Percentiles rank a stretch among this genome's conserved stretches.
phyloP scores from a whole-genome alignment of 2,113 vertebrate genomes.

The Hippocampus guttulatus region DNA sequence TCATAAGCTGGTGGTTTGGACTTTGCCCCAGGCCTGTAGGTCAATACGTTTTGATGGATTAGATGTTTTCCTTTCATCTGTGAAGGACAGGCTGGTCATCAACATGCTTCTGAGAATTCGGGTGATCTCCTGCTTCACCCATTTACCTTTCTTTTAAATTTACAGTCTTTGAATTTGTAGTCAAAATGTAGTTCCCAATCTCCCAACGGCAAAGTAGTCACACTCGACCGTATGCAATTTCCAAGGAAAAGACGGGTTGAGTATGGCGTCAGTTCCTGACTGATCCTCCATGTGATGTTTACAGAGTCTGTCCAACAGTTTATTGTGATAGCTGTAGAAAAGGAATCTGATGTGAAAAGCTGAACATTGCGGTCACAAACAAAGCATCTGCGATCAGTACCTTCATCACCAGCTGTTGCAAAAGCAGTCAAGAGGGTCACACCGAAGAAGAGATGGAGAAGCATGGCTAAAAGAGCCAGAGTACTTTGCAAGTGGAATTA shows the following conservation, averaged over 20 bases:
- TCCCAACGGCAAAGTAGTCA: constrained; percentile 28
- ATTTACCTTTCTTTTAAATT: constrained; percentile 57
- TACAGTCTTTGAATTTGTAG: constrained; percentile 47
- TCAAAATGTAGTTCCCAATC: constrained; percentile 45
- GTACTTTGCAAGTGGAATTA: fast-evolving
- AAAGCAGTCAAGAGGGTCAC: constrained; percentile 27
- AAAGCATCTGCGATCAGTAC: constrained; percentile 10
- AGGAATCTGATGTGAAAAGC: not conserved
- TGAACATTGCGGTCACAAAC: not conserved
- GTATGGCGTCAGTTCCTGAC: constrained; percentile 10
- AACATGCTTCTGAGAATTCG: not conserved
- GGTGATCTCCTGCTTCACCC: too few relatives aligned
- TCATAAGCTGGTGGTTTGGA: constrained; percentile 26
- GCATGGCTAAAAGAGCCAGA: constrained; percentile 31
- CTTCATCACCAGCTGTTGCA: constrained; percentile 17
- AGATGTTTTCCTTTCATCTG: constrained; percentile 58
- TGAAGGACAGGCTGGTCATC: not conserved
- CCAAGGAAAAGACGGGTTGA: constrained; percentile 67
- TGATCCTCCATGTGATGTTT: constrained; percentile 53
- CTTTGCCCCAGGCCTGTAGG: constrained; percentile 50
- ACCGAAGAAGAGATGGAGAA: constrained; percentile 17
- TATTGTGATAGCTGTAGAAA: constrained; percentile 53
- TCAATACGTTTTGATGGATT: constrained; percentile 52
- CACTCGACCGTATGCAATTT: constrained; percentile 48
- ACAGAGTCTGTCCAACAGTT: constrained; percentile 35